Conservation (phyloP, 2,888 invertebrate species). For the Bugulina stolonifera region DNA sequence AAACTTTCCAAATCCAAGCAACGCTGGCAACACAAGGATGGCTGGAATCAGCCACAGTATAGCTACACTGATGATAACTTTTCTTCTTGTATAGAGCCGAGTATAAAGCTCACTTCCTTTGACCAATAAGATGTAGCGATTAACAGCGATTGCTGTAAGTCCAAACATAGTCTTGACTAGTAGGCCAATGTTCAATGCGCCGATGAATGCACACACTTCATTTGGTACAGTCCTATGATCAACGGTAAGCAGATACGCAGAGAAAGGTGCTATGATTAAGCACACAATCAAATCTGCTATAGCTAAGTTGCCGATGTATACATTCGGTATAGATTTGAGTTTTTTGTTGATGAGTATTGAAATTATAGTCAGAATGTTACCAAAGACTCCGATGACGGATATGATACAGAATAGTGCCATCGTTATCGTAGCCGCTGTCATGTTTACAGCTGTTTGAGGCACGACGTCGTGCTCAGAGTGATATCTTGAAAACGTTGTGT, state of each 20-base stretch:
- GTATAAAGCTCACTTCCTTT: conserved; percentile 17
- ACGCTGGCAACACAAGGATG: background rate
- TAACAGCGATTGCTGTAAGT: conserved; percentile 20
- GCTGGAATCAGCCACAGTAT: background rate
- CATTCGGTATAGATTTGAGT: conserved; percentile 25
- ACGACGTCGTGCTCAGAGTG: no score
- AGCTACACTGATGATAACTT: background rate
- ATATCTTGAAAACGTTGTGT: no score
- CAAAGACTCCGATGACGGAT: conserved; percentile 25
- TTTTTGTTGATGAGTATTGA: conserved; percentile 17
- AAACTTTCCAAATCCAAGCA: conserved; percentile 18
- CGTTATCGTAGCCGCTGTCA: background rate
- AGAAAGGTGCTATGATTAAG: conserved; percentile 23
- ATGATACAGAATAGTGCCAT: conserved; percentile 13
- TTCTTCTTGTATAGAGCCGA: background rate
- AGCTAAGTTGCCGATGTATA: conserved; percentile 23
- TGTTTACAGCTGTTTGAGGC: background rate
- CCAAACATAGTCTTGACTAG: conserved; percentile 9
- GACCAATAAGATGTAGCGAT: conserved; percentile 21
- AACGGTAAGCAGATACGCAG: background rate
- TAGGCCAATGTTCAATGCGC: conserved; percentile 2
- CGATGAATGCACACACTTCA: conserved; percentile 11
- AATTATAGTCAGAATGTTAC: conserved; percentile 19
- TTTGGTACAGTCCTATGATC: background rate
- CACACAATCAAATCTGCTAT: conserved; percentile 21